Evolutionary conservation across 2,888 invertebrate genomes (phyloP).

Genomic region (Thereva nobilitata): DNA sequence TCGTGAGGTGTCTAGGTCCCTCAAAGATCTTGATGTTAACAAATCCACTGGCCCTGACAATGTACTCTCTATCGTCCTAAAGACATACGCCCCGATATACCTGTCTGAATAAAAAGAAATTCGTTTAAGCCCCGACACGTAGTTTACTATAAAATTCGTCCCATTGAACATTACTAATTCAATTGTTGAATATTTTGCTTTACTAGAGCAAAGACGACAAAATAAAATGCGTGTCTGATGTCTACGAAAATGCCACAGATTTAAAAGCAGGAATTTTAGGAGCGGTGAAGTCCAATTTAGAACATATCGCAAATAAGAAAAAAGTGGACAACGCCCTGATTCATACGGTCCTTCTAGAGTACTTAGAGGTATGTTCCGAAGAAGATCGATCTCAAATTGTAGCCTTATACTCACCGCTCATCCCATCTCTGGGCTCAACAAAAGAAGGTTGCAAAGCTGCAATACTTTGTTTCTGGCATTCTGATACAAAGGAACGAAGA

Average conservation of each 20-base stretch:
- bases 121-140: too few relatives aligned
- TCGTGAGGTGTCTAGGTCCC: too few relatives aligned
- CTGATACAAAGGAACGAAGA: conserved; percentile 78
- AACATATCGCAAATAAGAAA: conserved; percentile 73
- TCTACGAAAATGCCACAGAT: conserved; percentile 68
- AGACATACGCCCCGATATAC: too few relatives aligned
- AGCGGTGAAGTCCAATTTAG: conserved; percentile 73
- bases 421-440: conserved; percentile 71
- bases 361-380: conserved; percentile 70
- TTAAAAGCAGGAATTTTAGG: conserved; percentile 75
- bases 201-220: conserved; percentile 69
- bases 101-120: too few relatives aligned
- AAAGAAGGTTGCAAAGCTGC: conserved; percentile 81
- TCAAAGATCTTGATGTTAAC: too few relatives aligned
- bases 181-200: not conserved
- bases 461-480: conserved; percentile 85
- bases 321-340: conserved; percentile 73
- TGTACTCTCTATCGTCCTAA: too few relatives aligned
- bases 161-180: conserved; percentile 1
- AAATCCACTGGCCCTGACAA: too few relatives aligned
- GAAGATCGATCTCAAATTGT: conserved; percentile 78
- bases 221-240: conserved; percentile 71
- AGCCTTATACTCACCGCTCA: conserved; percentile 68
- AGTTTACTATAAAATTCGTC: too few relatives aligned
- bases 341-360: conserved; percentile 82